Evolutionary conservation across 2,113 vertebrate genomes (phyloP), one percentile per base, ranked within the genome.

Genomic region (Pseudorasbora parva): DNA sequence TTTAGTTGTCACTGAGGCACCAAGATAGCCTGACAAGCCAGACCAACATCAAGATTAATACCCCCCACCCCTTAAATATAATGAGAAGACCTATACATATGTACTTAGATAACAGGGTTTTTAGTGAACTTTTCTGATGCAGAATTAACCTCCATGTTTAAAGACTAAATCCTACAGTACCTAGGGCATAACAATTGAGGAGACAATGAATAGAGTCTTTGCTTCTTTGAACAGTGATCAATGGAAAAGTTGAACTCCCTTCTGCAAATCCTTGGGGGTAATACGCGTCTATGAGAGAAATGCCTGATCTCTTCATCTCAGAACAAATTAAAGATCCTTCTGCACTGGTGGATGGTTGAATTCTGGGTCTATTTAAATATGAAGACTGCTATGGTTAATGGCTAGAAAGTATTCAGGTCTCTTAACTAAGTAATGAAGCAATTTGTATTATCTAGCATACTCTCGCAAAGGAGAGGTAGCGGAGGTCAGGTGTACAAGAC

Each of bases 381-480:
- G 56, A 78, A 60, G 54, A 17, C 21, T 37, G 23, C 45, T 60
- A 45, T 25, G 7, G 54, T 17, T 60, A 78, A 78, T 78, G 33
- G 56, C 71, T 27, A 15, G 11, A 57, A 10, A 77, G 74, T 37
- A n/a, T 78, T 60, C 21, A 43, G 33, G 33, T 56, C 56, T 60
- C 12, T 60, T 78, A 15, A 11, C 51, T 8, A 27, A 41, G 30
- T 41, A 78, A 60, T 78, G 75, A 78, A 25, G 56, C 56, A 60
- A 60, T 60, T 78, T 74, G 45, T 74, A 74, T 74, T 73, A 49
- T 25, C 71, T 73, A 47, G 14, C n/a, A 73, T 73, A 45, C 72
- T 30, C 25, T 3, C 8, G 1, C 17, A 49, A 25, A 10, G 8
- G 12, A 73, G 43, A 49, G 12, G 71, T 17, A 23, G 23, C 27